Percentiles rank a stretch among this genome's conserved stretches.
Conservation (phyloP, 2,113 vertebrate species). For the Hemiprocne comata region DNA sequence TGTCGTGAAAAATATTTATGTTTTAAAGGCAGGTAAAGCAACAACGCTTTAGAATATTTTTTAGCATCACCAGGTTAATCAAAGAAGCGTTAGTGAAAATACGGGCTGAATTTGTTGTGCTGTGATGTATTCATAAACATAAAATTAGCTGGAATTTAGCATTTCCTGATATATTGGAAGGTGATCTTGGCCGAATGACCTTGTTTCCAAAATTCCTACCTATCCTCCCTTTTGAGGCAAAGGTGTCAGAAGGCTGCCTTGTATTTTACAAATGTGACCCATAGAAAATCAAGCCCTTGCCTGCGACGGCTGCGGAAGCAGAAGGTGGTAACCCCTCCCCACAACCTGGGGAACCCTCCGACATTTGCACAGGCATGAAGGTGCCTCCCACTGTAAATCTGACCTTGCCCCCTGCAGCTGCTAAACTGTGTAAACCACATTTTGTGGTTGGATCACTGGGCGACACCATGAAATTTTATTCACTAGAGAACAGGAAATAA, state of each 20-base stretch:
- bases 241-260: background rate
- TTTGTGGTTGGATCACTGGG: background rate
- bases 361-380: background rate
- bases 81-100: background rate
- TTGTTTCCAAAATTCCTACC: background rate
- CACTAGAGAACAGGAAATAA: background rate
- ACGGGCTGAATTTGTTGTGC: background rate
- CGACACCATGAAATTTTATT: background rate
- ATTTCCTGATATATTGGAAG: background rate
- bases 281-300: background rate
- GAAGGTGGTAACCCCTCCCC: background rate
- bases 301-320: fast-evolving
- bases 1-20: background rate
- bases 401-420: background rate
- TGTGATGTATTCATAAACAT: background rate
- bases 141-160: background rate
- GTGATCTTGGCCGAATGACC: background rate
- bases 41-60: background rate
- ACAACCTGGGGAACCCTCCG: background rate
- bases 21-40: background rate
- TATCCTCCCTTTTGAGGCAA: background rate
- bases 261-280: background rate
- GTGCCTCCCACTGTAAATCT: background rate
- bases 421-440: fast-evolving
- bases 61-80: background rate